Conservation (phyloP, 2,797 vertebrate genomes). For the Sebastes itinus region DNA sequence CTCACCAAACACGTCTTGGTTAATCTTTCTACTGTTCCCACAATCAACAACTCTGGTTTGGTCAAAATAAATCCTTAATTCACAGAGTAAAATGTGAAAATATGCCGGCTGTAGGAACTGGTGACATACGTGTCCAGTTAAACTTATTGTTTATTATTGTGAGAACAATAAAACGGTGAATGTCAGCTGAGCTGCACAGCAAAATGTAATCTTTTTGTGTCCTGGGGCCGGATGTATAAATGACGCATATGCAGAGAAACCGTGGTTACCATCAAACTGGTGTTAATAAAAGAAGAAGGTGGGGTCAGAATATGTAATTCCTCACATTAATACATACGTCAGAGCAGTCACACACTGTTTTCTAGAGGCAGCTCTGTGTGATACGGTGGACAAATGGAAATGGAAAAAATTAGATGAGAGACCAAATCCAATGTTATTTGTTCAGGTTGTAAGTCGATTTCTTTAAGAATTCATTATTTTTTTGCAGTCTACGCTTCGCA, state of each 20-base stretch:
- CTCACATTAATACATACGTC: background rate
- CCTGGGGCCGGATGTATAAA: background rate
- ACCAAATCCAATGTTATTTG: background rate
- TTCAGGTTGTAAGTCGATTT: background rate
- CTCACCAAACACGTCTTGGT: too few relatives aligned
- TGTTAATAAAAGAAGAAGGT: background rate
- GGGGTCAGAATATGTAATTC: background rate
- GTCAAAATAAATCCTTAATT: too few relatives aligned
- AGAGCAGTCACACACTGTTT: background rate
- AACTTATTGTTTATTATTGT: background rate
- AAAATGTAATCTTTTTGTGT: background rate
- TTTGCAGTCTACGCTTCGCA: background rate
- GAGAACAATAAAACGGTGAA: background rate
- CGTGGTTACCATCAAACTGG: background rate
- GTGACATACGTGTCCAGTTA: background rate
- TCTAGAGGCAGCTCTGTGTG: background rate
- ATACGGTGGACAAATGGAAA: background rate
- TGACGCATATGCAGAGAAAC: background rate
- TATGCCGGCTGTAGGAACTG: background rate
- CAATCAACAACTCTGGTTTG: too few relatives aligned
- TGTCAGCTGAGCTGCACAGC: background rate
- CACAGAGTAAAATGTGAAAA: too few relatives aligned
- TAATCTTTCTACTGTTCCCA: too few relatives aligned
- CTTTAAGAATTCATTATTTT: background rate
- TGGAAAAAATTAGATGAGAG: background rate